Base-by-base conservation (phyloP, 2,888 invertebrate genomes). In the Ochropacha duplaris region DNA sequence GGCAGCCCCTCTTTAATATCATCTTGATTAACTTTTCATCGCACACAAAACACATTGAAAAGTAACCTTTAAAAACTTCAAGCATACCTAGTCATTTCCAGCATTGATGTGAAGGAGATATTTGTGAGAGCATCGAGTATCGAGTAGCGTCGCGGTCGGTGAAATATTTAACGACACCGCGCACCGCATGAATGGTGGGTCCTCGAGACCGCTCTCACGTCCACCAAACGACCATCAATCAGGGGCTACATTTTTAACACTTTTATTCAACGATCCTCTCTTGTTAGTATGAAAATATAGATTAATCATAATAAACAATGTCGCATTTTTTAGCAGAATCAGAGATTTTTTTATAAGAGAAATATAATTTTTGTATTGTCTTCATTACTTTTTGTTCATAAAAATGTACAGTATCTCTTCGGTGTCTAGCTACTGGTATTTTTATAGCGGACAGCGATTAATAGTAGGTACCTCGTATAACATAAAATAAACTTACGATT, bases 171-270 rank as follows among this genome's bases (percentile, higher is more conserved):
- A 73, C 64, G 61, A 57, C 59, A 57, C 63, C 60, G 76, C 74
- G 56, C 59, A 57, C 63, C 60, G 76, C 74, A 75, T 71, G 66
- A 66, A 54, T 56, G 31, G 31, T 31, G 60, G 58, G 62, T 60
- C 65, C 61, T 58, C 34, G 16, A 19, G 16, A 44, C 16, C 44
- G 19, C 44, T 9, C 19, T 8, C 16, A 19, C 44, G 58, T 60
- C 59, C 11, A 22, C 50, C 55, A 59, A 57, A 64, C 54, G 63
- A 62, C 73, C 78, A 84, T 84, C 79, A 78, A 83, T 84, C 83
- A 83, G 69, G 58, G 61, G 72, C 68, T 75, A 68, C 71, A 74
- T 74, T 76, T 81, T 80, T 72, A 72, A 63, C 69, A 67, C 63
- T 70, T 72, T 67, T 62, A 70, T 73, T 65, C 65, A 58, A 60